Percentiles rank a stretch among this genome's conserved stretches.
Evolutionary conservation across 2,888 invertebrate genomes (phyloP).

Genomic region (Thumatha senex): DNA sequence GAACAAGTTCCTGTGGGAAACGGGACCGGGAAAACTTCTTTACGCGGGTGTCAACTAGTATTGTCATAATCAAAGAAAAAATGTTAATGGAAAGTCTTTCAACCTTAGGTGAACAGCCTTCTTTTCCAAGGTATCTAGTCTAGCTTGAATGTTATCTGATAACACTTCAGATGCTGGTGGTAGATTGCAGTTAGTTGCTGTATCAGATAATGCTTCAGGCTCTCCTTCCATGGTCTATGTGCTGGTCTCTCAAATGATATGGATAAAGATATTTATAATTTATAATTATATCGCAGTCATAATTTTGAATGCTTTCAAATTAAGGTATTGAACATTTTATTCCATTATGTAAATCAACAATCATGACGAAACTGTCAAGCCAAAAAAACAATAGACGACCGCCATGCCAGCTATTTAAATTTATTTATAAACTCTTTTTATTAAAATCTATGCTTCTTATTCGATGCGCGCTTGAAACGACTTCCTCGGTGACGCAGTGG

Average conservation of each 20-base stretch:
- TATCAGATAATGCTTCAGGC: constrained; percentile 68
- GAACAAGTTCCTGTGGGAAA: too few species aligned
- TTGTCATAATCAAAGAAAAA: too few species aligned
- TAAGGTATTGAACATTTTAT: constrained; percentile 26
- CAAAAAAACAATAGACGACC: constrained; percentile 32
- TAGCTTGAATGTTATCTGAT: constrained; percentile 69
- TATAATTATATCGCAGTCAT: constrained; percentile 37
- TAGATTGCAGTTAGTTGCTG: constrained; percentile 65
- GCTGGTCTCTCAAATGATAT: constrained; percentile 27
- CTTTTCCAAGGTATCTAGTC: constrained; percentile 73
- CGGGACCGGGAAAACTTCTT: too few species aligned
- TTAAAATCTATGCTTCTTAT: too few species aligned
- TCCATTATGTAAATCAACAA: constrained; percentile 27
- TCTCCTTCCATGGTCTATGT: constrained; percentile 67
- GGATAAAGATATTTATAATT: constrained; percentile 17
- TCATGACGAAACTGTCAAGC: constrained; percentile 21
- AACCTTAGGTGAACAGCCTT: constrained; percentile 77
- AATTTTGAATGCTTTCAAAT: constrained; percentile 54
- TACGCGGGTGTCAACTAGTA: too few species aligned
- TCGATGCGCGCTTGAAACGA: too few species aligned
- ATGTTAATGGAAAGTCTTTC: too few species aligned
- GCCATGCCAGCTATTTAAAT: constrained; percentile 23
- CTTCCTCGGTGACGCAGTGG: too few species aligned
- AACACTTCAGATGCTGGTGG: constrained; percentile 62
- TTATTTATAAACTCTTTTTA: too few species aligned